Conservation (phyloP, 2,888 invertebrate species). For the Spisula subtruncata region DNA sequence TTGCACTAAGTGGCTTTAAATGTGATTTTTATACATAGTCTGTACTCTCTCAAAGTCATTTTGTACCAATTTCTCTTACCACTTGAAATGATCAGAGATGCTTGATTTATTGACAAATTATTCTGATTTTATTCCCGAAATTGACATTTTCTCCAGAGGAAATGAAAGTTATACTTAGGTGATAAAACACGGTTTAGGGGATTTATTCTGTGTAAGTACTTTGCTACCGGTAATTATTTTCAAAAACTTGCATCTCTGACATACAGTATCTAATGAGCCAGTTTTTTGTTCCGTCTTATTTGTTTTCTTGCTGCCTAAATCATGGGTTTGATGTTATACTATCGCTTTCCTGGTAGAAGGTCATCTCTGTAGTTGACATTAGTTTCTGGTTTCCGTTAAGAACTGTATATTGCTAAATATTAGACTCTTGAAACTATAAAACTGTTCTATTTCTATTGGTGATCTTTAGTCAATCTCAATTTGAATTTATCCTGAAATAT, state of each 20-base stretch:
- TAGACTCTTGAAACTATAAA: too few relatives aligned
- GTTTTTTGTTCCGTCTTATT: not conserved
- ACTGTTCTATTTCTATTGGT: too few relatives aligned
- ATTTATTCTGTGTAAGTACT: not conserved
- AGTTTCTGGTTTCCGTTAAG: not conserved
- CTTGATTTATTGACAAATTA: not conserved
- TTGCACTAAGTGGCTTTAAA: not conserved
- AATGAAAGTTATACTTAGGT: conserved; percentile 1
- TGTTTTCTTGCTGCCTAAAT: not conserved
- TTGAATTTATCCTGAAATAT: not conserved
- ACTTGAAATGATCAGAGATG: conserved; percentile 22
- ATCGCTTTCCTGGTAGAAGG: not conserved
- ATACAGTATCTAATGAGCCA: not conserved
- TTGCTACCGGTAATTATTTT: not conserved
- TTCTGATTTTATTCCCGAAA: not conserved
- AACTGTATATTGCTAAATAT: too few relatives aligned
- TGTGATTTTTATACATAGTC: not conserved
- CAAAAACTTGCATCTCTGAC: not conserved
- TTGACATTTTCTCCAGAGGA: not conserved
- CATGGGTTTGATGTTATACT: not conserved
- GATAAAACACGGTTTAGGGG: not conserved
- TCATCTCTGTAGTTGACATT: not conserved
- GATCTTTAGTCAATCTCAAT: not conserved
- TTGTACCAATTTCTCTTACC: not conserved
- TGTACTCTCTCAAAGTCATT: not conserved